Conservation (phyloP, 2,113 vertebrate genomes). For the Nothobranchius kuhntae region DNA sequence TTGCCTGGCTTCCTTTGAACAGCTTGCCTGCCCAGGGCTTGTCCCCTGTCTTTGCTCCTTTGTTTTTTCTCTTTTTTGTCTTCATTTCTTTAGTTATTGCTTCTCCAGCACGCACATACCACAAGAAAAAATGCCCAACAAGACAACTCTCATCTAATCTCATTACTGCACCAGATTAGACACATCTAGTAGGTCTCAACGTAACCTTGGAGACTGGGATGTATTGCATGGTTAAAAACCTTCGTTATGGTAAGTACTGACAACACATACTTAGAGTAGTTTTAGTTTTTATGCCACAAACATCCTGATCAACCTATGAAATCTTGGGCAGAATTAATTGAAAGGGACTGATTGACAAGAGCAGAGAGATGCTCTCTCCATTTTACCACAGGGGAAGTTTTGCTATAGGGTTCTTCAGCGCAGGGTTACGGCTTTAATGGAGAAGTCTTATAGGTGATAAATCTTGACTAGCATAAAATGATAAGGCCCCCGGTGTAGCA, state of each 20-base stretch:
- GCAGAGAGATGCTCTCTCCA: constrained; percentile 34
- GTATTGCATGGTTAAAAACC: constrained; percentile 15
- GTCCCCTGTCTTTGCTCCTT: constrained; percentile 66
- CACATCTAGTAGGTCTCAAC: constrained; percentile 13
- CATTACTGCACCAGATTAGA: constrained; percentile 38
- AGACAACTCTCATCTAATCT: constrained; percentile 45
- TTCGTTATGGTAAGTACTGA: constrained; percentile 10
- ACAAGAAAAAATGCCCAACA: constrained; percentile 44
- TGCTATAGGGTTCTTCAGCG: constrained; percentile 65
- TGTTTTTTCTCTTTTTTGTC: constrained; percentile 25
- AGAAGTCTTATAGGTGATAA: constrained; percentile 58
- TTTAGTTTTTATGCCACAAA: constrained; percentile 24
- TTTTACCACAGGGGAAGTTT: constrained; percentile 39
- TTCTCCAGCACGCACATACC: constrained; percentile 61
- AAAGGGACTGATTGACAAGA: constrained; percentile 31
- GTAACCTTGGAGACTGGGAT: background rate
- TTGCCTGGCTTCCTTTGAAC: constrained; percentile 72
- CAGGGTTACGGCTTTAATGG: constrained; percentile 54
- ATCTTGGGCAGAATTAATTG: constrained; percentile 21
- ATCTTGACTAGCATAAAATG: constrained; percentile 60
- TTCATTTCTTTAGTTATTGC: constrained; percentile 71
- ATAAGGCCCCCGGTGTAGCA: constrained; percentile 55
- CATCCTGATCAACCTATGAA: constrained; percentile 2
- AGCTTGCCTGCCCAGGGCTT: constrained; percentile 78
- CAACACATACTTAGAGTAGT: constrained; percentile 9